phyloP scores from a whole-genome alignment of 1,140 invertebrate species.

The Eurosta solidaginis region DNA sequence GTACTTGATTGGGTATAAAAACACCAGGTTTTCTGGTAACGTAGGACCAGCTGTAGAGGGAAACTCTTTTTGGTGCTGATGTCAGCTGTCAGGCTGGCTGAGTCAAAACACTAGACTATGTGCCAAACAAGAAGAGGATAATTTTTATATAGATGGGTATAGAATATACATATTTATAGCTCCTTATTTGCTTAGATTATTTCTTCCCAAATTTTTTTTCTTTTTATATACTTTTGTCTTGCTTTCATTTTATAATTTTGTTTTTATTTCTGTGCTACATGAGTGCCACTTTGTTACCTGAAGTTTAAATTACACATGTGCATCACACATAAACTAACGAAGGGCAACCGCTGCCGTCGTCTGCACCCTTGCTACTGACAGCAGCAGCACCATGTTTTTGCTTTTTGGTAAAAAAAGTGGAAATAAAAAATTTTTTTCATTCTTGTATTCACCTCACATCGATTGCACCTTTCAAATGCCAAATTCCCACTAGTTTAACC shows the following conservation, averaged over 20 bases:
- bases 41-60: too few relatives aligned
- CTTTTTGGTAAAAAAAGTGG: background rate
- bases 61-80: too few relatives aligned
- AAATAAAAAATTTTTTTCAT: background rate
- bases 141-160: too few relatives aligned
- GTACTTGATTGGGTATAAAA: too few relatives aligned
- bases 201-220: background rate
- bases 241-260: background rate
- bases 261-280: background rate
- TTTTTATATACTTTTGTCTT: background rate
- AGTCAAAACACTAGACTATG: too few relatives aligned
- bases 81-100: too few relatives aligned
- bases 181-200: background rate
- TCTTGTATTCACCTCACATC: slow-evolving; percentile 15
- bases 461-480: slow-evolving; percentile 16
- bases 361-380: background rate
- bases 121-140: too few relatives aligned
- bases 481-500: slow-evolving; percentile 10
- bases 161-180: too few relatives aligned
- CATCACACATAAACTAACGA: slow-evolving; percentile 23
- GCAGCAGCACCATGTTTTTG: background rate
- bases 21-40: too few relatives aligned
- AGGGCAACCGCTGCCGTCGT: background rate
- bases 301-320: slow-evolving; percentile 27
- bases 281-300: slow-evolving; percentile 27